These are phyloP conservation scores for Acanthurus tractus DNA, from an alignment of 2,797 vertebrate species.

Conservation along the genomic window DNA sequence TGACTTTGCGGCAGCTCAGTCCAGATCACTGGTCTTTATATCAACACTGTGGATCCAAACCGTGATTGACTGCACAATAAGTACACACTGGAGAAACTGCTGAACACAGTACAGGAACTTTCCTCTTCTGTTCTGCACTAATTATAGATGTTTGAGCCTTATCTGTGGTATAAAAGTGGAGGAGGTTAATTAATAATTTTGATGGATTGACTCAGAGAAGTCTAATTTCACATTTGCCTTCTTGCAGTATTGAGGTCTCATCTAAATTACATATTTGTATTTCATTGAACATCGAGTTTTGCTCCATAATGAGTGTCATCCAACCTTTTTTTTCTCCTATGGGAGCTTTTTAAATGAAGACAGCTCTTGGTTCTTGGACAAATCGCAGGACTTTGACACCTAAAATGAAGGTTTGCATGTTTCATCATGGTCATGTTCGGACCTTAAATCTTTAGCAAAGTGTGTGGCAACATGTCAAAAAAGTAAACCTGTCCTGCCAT, in stretches of 20 bases:
- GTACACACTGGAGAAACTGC: background rate
- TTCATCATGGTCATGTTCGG: too few relatives aligned
- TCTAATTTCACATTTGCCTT: slow-evolving; percentile 40
- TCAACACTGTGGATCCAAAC: slow-evolving; percentile 17
- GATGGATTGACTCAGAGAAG: slow-evolving; percentile 7
- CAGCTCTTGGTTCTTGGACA: too few relatives aligned
- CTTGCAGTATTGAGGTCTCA: background rate
- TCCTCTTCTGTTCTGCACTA: background rate
- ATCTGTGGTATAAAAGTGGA: background rate
- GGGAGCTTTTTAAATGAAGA: too few relatives aligned
- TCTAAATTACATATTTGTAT: slow-evolving; percentile 1
- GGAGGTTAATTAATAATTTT: slow-evolving; percentile 18
- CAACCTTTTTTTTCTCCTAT: background rate
- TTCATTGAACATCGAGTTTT: background rate
- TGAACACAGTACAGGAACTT: background rate
- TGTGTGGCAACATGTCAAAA: too few relatives aligned
- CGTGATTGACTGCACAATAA: slow-evolving; percentile 17
- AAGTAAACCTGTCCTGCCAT: too few relatives aligned
- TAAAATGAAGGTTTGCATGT: too few relatives aligned
- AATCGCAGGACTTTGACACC: too few relatives aligned
- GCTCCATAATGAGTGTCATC: background rate
- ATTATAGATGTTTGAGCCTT: slow-evolving; percentile 2
- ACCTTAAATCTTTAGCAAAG: too few relatives aligned
- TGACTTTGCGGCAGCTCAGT: slow-evolving; percentile 41
- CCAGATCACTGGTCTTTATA: slow-evolving; percentile 37